Base-by-base conservation (phyloP, 1,140 invertebrate genomes). In the Colletes gigas region DNA sequence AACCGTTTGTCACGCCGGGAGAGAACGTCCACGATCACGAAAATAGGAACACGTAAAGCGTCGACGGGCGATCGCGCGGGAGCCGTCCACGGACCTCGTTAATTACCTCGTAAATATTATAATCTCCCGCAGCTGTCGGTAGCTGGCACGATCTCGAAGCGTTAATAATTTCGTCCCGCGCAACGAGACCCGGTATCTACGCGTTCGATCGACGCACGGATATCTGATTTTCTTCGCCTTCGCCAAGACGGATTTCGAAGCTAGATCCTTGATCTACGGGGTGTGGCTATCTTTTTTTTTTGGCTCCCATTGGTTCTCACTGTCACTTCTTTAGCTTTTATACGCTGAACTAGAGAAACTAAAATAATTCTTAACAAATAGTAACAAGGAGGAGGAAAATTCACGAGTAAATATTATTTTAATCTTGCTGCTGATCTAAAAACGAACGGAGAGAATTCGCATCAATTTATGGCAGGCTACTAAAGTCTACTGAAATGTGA, bases 101-200 rank as follows among this genome's bases (percentile, higher is more conserved):
- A n/a, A 57, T 71, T 71, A 57, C n/a, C 21, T 15, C 8, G 52
- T 39, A 15, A 59, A 77, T 44, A 59, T 76, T 59, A 59, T 47
- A 68, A 66, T 66, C 50, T 68, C 39, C 44, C 41, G 55, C 57
- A 54, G 47, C 76, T 78, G 76, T 62, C 57, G 21, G 17, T 30
- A 4, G 44, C 65, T 44, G 14, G 3, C 12, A 1, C 41, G 10
- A 50, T 67, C 7, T 17, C 10, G 30, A 6, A 6, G 30, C 21
- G 47, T 47, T 50, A 67, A 50, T 44, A 44, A 67, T 67, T 50
- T 21, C 65, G 10, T 19, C 10, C 44, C 65, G 19, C 2, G 15
- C 19, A 47, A 3, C 8, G 9, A 44, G 41, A 8, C 15, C 30
- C 30, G 6, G 57, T 21, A 21, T 59, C 57, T 19, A n/a, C n/a